phyloP scores from a whole-genome alignment of 2,797 vertebrate genomes.

The Nyctibius grandis region DNA sequence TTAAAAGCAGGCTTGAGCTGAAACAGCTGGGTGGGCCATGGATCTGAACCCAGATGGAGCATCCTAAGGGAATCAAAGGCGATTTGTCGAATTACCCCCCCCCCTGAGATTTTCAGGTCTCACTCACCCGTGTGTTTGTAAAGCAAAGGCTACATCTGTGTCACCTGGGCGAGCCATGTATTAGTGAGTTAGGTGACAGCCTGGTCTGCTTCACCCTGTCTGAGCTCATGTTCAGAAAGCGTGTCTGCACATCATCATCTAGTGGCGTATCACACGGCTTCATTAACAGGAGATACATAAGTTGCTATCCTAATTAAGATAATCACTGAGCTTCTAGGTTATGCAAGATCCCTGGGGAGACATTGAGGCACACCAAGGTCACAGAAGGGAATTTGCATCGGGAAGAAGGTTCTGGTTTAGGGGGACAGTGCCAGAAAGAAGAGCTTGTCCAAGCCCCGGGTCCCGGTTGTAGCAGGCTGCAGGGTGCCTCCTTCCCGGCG shows the following conservation, averaged over 20 bases:
- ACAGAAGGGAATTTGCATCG: background rate
- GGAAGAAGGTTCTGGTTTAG: background rate
- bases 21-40: background rate
- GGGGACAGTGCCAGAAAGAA: background rate
- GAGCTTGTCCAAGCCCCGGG: background rate
- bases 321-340: background rate
- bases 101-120: background rate
- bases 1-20: constrained; percentile 4
- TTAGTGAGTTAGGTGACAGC: background rate
- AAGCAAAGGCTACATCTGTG: background rate
- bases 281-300: background rate
- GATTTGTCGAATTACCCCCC: background rate
- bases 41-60: background rate
- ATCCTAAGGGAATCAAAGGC: background rate
- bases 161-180: background rate
- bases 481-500: accelerated
- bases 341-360: background rate
- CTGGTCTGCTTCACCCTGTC: background rate
- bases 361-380: background rate
- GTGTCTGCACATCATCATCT: background rate
- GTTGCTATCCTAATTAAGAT: background rate
- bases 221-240: background rate
- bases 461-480: background rate
- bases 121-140: background rate
- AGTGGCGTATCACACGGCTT: background rate